Evolutionary conservation across 2,113 vertebrate species (phyloP), one percentile per base, ranked within the genome.

Genomic region (Thinocorus orbignyianus): DNA sequence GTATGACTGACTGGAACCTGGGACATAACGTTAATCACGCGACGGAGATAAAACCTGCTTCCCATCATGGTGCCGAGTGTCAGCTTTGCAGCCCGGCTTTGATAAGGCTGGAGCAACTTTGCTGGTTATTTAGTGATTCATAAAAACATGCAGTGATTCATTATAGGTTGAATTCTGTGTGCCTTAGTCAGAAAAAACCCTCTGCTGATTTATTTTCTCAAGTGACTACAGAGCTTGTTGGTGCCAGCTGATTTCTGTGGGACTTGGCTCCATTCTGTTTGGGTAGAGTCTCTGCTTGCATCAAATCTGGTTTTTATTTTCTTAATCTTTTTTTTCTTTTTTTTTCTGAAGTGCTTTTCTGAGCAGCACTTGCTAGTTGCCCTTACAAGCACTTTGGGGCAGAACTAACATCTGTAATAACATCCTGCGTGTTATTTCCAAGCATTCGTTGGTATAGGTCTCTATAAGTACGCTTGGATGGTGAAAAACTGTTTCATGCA

Each of bases 121-220:
- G 81, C 88, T 57, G 72, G 23, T 71, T 72, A 25, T 83, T 92
- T 69, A 41, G 65, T 90, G 81, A 87, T 93, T 87, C 95, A 86
- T 55, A 85, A 94, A 96, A 94, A 39, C 52, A 68, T 0, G 8
- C 54, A 1, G 26, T 83, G 95, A 77, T 93, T 93, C 91, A 46
- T 62, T 57, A 90, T 13, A 44, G 60, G 83, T 57, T 57, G 74
- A 39, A 51, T 76, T 86, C 42, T 88, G 51, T 8, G 37, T 44
- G 61, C 62, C 35, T 95, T 71, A 66, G 80, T 84, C 69, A 65
- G 89, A 17, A 64, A 39, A 72, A 64, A 17, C 49, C n/a, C 51
- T 84, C 35, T 15, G 4, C 17, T 62, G 62, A 44, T 86, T 91
- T 74, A 42, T 88, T 91, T 64, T 86, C 83, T 86, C 71, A n/a